Base-by-base conservation (phyloP, 1,140 invertebrate species). In the Drosophila arizonae region DNA sequence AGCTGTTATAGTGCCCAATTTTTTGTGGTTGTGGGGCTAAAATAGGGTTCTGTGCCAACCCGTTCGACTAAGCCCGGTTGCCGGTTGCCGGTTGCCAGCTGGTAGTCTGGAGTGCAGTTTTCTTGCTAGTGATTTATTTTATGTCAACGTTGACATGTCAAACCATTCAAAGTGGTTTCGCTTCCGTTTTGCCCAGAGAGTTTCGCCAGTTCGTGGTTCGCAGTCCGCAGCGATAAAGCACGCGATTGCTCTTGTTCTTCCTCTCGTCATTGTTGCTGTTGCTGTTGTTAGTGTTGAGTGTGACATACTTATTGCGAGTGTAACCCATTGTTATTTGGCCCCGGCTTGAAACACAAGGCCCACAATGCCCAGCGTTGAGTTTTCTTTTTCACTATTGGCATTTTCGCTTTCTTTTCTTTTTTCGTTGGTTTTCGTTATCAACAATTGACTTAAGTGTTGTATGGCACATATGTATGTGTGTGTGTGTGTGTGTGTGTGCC, bases 121-220 rank as follows among this genome's bases (percentile, higher is more conserved):
- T 84, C 68, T 74, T 65, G 64, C 74, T 75, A 76, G 86, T 90
- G 87, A 90, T 90, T 90, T 88, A 88, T 88, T 88, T 88, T 90
- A 90, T 90, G 86, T 87, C 86, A 90, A 86, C 81, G 86, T 86
- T 90, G 86, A 90, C 86, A 90, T 90, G 87, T 86, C 87, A 90
- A 90, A 90, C 86, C 81, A 90, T 90, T 90, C 86, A 90, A 86
- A 90, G 86, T 81, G 86, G 81, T 90, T 90, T 90, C 76, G 71
- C 78, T 90, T 90, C 86, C 86, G 82, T 57, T 72, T 72, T 54
- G 45, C 30, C 43, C 61, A 48, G 21, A 73, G 65, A 68, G 65
- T 62, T 73, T 56, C 51, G 43, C 57, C 54, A 48, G 21, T 33
- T 58, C 28, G 46, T 45, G 39, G 63, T 43, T 54, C 76, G 51